Conservation (phyloP, 2,113 vertebrate genomes). For the Cepphus grylle region DNA sequence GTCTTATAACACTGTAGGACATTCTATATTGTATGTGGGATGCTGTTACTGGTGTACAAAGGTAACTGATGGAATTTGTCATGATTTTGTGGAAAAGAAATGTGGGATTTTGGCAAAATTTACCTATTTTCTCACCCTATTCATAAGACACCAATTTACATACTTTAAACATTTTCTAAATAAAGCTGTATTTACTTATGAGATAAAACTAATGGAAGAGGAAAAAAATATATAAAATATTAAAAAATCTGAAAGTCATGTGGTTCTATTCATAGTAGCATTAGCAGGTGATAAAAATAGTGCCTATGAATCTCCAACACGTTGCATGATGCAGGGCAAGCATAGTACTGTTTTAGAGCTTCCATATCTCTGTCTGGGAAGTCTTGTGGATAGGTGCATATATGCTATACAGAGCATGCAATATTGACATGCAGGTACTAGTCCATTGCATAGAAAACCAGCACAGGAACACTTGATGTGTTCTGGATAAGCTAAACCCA, state of each 20-base stretch:
- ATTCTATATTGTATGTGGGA: not conserved
- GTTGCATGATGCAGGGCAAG: accelerated
- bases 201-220: not conserved
- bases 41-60: not conserved
- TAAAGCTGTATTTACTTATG: not conserved
- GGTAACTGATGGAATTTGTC: not conserved
- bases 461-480: not conserved
- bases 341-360: not conserved
- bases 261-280: not conserved
- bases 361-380: not conserved
- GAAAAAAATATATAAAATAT: not conserved
- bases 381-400: not conserved
- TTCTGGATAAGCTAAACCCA: not conserved
- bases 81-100: not conserved
- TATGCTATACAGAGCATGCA: not conserved
- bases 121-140: not conserved
- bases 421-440: not conserved
- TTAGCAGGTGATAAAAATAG: not conserved
- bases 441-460: not conserved
- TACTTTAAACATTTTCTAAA: not conserved
- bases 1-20: not conserved
- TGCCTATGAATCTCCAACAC: not conserved
- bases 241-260: not conserved
- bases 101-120: not conserved
- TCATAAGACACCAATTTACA: not conserved